phyloP scores from a whole-genome alignment of 2,113 vertebrate genomes.

The Neomonachus schauinslandi region DNA sequence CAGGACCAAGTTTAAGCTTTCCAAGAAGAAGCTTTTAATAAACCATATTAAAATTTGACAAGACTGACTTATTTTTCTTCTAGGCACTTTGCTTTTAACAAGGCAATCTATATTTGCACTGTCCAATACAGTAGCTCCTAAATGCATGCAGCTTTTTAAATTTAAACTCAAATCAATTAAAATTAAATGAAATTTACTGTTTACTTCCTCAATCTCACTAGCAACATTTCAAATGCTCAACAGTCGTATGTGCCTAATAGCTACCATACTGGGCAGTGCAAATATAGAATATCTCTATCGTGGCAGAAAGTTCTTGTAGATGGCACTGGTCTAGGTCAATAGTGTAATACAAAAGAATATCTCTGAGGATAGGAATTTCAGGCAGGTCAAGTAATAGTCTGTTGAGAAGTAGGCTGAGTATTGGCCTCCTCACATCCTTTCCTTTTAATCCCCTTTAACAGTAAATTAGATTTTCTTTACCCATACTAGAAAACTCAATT shows the following conservation, averaged over 20 bases:
- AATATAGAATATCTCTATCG: background rate
- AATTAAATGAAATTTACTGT: background rate
- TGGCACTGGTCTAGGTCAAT: background rate
- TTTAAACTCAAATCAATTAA: conserved; percentile 10
- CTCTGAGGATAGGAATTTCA: background rate
- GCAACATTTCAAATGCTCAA: background rate
- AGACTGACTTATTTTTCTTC: background rate
- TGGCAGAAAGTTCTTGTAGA: background rate
- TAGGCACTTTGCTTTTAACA: background rate
- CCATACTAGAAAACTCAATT: background rate
- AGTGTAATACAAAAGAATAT: background rate
- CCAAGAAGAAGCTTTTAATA: background rate
- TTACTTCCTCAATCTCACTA: background rate
- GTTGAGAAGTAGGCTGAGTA: background rate
- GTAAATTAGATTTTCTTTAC: background rate
- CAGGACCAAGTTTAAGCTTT: background rate
- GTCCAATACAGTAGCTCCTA: background rate
- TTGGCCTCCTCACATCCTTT: background rate
- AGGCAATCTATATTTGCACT: background rate
- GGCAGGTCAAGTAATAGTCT: background rate
- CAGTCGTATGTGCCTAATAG: background rate
- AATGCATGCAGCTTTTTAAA: background rate
- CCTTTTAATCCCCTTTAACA: background rate
- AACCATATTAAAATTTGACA: background rate
- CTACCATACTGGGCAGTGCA: background rate